Conservation (phyloP, 2,888 invertebrate genomes). For the Nemurella pictetii region DNA sequence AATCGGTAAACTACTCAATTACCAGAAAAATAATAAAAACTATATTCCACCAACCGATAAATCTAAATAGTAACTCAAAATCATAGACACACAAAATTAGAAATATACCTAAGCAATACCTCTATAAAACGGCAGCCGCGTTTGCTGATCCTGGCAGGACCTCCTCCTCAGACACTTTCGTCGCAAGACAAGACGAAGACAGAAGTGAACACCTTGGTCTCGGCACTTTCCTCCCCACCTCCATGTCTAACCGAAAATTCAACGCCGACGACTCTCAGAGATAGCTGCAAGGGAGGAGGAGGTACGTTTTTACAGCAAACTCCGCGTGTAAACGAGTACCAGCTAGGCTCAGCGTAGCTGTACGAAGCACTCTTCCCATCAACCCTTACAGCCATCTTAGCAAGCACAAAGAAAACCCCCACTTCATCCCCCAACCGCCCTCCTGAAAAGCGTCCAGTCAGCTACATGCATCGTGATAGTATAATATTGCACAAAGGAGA, state of each 20-base stretch:
- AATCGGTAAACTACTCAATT: too few species aligned
- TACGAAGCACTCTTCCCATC: background rate
- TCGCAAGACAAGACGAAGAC: background rate
- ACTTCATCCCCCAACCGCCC: background rate
- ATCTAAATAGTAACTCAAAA: too few species aligned
- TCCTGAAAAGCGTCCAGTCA: background rate
- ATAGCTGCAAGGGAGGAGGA: background rate
- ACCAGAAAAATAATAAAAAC: background rate
- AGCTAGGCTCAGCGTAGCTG: too few species aligned
- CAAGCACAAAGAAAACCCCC: background rate
- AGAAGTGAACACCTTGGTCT: background rate
- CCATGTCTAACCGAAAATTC: background rate
- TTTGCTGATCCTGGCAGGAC: background rate
- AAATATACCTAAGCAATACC: background rate
- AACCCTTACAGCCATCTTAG: background rate
- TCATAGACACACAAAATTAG: too few species aligned
- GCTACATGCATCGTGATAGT: background rate
- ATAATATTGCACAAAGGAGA: background rate
- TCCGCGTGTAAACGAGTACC: background rate
- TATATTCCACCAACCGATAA: too few species aligned
- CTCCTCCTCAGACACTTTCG: background rate
- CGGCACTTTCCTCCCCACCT: background rate
- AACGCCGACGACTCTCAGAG: background rate
- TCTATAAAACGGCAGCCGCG: background rate
- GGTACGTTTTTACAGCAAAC: background rate